phyloP scores from a whole-genome alignment of 2,113 vertebrate genomes.

The Odobenus rosmarus region DNA sequence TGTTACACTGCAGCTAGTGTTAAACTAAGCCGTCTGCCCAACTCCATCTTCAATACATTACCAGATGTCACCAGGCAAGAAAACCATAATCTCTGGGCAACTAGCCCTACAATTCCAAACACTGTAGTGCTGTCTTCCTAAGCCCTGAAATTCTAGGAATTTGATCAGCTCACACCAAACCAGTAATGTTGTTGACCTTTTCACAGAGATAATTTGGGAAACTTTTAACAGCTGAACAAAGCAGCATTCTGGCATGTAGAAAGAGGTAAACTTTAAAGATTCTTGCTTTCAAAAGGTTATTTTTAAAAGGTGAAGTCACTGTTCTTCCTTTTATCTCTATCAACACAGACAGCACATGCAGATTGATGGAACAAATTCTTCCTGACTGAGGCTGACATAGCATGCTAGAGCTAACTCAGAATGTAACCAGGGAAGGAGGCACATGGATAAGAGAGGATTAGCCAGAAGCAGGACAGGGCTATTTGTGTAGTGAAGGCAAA shows the following conservation, averaged over 20 bases:
- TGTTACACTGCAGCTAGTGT: neutral
- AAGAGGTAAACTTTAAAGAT: neutral
- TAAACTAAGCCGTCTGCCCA: constrained; percentile 5
- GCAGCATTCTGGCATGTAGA: neutral
- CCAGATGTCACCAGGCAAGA: neutral
- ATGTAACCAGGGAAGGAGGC: neutral
- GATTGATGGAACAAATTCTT: neutral
- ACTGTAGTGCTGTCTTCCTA: neutral
- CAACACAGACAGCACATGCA: neutral
- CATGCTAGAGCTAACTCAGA: neutral
- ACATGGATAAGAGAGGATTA: neutral
- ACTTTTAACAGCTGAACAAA: constrained; percentile 40
- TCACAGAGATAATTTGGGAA: neutral
- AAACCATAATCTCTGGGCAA: neutral
- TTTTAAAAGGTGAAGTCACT: constrained; percentile 31
- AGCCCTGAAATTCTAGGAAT: constrained; percentile 50
- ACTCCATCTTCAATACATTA: neutral
- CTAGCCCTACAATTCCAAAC: neutral
- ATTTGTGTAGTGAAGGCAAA: neutral
- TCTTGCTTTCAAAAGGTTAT: neutral
- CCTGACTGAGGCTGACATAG: neutral
- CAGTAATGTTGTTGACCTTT: constrained; percentile 17
- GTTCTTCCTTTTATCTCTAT: neutral
- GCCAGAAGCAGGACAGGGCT: neutral
- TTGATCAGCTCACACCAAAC: constrained; percentile 50